Evolutionary conservation across 53 echinoderm and acorn worm species (phyloP).

Genomic region (Pentamera pediparva): DNA sequence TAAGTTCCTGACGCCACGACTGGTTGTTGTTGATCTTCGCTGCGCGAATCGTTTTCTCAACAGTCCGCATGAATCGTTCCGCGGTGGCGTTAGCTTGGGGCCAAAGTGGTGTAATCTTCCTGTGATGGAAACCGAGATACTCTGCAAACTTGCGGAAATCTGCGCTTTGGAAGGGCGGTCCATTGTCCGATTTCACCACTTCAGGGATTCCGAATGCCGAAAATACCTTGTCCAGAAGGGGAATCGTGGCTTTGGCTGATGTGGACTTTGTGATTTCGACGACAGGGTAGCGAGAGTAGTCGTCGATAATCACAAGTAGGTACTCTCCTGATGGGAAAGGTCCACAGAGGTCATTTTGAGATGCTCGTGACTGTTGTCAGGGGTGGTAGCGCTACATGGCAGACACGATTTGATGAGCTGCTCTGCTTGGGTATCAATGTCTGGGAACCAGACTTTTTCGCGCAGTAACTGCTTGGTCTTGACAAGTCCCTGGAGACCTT

Average conservation of each 20-base stretch:
- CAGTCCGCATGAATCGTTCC: constrained; percentile 24
- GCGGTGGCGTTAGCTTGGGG: constrained; percentile 28
- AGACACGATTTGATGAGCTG: not conserved
- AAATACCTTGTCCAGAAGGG: constrained; percentile 5
- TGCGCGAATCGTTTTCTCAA: constrained; percentile 15
- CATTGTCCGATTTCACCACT: constrained; percentile 53
- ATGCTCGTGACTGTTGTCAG: not conserved
- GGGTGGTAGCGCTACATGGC: not conserved
- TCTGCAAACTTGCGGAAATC: not conserved
- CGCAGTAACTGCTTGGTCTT: not conserved
- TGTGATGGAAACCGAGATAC: not conserved
- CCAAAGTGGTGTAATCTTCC: constrained; percentile 16
- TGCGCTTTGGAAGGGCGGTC: constrained; percentile 10
- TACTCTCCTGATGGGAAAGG: constrained; percentile 27
- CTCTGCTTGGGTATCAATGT: not conserved
- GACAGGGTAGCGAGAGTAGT: constrained; percentile 32
- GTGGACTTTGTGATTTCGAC: constrained; percentile 6
- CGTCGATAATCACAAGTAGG: constrained; percentile 21
- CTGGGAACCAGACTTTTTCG: constrained; percentile 1
- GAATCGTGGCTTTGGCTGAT: not conserved
- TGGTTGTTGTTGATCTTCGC: not conserved
- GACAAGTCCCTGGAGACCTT: not conserved
- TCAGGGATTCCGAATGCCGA: constrained; percentile 34
- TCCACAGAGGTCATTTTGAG: not conserved
- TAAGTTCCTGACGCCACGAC: constrained; percentile 12